Conservation (phyloP, 2,888 invertebrate species). For the Lissocephala sabroskyi region DNA sequence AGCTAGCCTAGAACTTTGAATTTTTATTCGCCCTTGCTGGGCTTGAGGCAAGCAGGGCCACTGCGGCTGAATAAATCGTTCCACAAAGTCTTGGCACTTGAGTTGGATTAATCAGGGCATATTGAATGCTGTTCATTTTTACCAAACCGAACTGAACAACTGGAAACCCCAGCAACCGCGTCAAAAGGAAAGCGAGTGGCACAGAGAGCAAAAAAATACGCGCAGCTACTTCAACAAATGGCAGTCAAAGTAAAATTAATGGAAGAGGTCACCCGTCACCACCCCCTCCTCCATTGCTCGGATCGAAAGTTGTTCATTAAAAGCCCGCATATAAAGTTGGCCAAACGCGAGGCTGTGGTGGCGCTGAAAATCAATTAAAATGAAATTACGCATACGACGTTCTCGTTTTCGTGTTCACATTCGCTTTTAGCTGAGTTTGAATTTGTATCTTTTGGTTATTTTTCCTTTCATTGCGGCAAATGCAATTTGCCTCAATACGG, state of each 20-base stretch:
- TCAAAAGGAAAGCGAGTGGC: conserved; percentile 3
- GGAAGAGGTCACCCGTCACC: no score
- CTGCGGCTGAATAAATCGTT: conserved; percentile 56
- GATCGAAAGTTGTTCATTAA: conserved; percentile 7
- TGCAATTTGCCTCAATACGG: not conserved
- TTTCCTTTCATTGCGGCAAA: not conserved
- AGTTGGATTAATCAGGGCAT: conserved; percentile 53
- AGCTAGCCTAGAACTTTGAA: conserved; percentile 35
- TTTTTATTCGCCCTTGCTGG: no score
- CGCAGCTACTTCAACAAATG: conserved; percentile 44
- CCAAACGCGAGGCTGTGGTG: not conserved
- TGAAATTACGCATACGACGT: conserved; percentile 59
- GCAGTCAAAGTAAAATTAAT: conserved; percentile 47
- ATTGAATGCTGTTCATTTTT: conserved; percentile 55
- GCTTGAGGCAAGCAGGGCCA: no score
- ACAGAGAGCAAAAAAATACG: conserved; percentile 10
- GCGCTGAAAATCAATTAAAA: conserved; percentile 49
- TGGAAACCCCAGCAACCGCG: no score
- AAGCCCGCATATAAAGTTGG: conserved; percentile 1
- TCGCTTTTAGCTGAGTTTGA: no score
- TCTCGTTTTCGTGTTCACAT: conserved; percentile 1
- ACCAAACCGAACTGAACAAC: no score
- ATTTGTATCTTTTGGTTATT: conserved; percentile 1
- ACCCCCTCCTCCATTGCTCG: conserved; percentile 23
- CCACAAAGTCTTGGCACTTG: conserved; percentile 35